A percentile compares a stretch with the other conserved stretches of the same genome.
phyloP scores from a whole-genome alignment of 2,797 vertebrate species.

The Spizella passerina region DNA sequence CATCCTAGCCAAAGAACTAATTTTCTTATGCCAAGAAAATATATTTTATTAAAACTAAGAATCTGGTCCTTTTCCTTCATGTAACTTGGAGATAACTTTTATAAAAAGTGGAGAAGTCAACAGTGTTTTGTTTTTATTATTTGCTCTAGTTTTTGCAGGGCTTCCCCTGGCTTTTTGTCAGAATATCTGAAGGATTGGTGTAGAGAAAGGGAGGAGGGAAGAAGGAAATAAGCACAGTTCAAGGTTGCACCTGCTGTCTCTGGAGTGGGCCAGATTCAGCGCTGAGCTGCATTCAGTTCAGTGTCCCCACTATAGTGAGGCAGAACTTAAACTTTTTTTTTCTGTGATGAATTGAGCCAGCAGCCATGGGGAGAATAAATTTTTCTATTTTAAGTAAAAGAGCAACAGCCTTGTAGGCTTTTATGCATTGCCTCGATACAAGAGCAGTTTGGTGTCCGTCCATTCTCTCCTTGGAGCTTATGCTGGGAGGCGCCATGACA shows the following conservation, averaged over 20 bases:
- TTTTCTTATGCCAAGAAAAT: constrained; percentile 23
- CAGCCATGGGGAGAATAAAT: fast-evolving
- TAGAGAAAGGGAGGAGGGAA: constrained; percentile 9
- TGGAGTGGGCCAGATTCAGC: neutral
- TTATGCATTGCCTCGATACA: neutral
- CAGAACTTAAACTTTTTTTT: neutral
- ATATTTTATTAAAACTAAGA: constrained; percentile 19
- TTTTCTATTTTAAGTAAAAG: neutral
- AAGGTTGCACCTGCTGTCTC: constrained; percentile 59
- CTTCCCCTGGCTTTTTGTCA: neutral
- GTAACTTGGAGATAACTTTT: neutral
- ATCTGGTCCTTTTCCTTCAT: constrained; percentile 13
- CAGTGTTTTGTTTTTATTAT: constrained; percentile 4
- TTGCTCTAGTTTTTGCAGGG: neutral
- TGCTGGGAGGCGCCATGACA: neutral
- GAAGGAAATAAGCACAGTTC: neutral
- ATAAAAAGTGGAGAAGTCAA: neutral
- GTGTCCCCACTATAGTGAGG: neutral
- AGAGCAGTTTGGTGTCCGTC: neutral
- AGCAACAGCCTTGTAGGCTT: neutral
- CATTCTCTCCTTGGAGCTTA: neutral
- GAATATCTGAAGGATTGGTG: neutral
- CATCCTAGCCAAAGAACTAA: constrained; percentile 17
- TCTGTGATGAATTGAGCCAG: neutral
- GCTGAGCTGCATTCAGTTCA: neutral